Evolutionary conservation across 2,113 vertebrate species (phyloP), one percentile per base, ranked within the genome.

Genomic region (Origma solitaria): DNA sequence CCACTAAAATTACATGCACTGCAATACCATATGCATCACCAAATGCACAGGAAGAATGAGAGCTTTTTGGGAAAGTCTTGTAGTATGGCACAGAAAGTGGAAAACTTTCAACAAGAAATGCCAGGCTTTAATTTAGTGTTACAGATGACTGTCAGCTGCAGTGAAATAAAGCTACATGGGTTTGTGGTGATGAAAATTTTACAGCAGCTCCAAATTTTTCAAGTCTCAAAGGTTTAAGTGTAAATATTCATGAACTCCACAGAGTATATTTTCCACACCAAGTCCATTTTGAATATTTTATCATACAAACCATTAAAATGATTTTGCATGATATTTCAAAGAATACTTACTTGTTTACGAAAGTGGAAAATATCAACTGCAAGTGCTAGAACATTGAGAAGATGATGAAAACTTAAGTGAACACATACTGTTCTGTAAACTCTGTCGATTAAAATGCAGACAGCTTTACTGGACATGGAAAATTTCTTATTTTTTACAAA

Each of bases 221-320:
- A 81, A 85, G 44, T 95, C 76, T 93, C 79, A 73, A 82, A 96
- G 79, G 79, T 95, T 78, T 90, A 85, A 92, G 47, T 70, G 64
- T 88, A 95, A 86, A 93, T 94, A 96, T 94, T 96, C 93, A 90
- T 90, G 82, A 96, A 86, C 68, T 81, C 64, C 82, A 69, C n/a
- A 65, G 61, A 94, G 82, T 53, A 7, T 42, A 86, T 93, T 83
- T 93, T 88, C 90, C 60, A 82, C 68, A 83, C 66, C 62, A 88
- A 86, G 93, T 70, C 2, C 2, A 69, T 66, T 80, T 73, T 93
- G 95, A 93, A 96, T 95, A 93, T 96, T 94, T 94, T 92, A 97
- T 70, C 88, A 70, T 22, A 85, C 50, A 91, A 94, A 78, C 54
- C 72, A 87, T 93, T 93, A 70, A 80, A 93, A 86, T 16, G 13